phyloP scores from a whole-genome alignment of 1,140 invertebrate species.

The Bradynema listronoti region DNA sequence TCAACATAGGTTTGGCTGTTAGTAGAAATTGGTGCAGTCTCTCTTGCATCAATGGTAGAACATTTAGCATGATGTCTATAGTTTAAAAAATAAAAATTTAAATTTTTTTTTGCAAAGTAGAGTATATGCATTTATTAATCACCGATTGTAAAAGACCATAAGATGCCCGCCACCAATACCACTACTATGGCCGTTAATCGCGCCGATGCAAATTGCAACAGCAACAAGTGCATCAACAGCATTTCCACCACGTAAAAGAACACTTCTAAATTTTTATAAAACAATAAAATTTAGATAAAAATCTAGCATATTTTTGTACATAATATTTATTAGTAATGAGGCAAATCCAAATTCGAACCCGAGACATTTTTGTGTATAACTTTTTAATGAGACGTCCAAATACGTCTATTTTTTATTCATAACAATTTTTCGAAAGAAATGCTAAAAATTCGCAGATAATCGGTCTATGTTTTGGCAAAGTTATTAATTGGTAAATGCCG shows the following conservation, averaged over 20 bases:
- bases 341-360: too few relatives aligned
- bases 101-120: constrained; percentile 4
- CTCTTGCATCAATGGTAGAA: constrained; percentile 68
- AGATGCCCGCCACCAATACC: constrained; percentile 79
- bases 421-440: too few relatives aligned
- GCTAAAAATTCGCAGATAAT: too few relatives aligned
- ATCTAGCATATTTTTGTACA: too few relatives aligned
- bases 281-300: constrained; percentile 15
- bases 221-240: constrained; percentile 79
- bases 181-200: constrained; percentile 74
- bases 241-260: constrained; percentile 72
- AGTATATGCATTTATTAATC: too few relatives aligned
- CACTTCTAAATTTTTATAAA: constrained; percentile 63
- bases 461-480: too few relatives aligned
- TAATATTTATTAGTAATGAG: too few relatives aligned
- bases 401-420: too few relatives aligned
- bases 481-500: too few relatives aligned
- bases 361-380: too few relatives aligned
- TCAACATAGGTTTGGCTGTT: constrained; percentile 67
- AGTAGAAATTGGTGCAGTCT: constrained; percentile 69
- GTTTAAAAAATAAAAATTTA: constrained; percentile 34
- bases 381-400: too few relatives aligned
- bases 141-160: constrained; percentile 70
- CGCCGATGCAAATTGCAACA: constrained; percentile 73
- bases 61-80: constrained; percentile 46